Base-by-base conservation (phyloP, 2,888 invertebrate genomes). In the Archips crataeganus region DNA sequence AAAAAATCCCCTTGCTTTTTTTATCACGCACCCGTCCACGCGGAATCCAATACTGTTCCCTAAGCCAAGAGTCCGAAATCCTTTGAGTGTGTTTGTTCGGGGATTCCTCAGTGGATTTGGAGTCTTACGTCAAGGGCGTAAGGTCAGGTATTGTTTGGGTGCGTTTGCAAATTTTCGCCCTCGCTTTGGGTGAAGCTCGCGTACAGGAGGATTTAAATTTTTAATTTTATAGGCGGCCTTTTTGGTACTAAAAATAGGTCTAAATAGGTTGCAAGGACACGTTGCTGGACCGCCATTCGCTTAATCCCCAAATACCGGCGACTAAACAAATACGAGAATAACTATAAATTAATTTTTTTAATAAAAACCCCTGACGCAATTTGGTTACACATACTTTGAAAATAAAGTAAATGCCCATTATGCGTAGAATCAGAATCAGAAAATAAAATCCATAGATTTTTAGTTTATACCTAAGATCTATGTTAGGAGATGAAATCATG, bases 191-290 rank as follows among this genome's bases (percentile, higher is more conserved):
- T 71, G 75, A 76, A 77, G 73, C 76, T 66, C 47, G 65, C 72
- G 75, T 78, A 79, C 77, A 72, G 80, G 77, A 4, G 74, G 78
- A 51, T 77, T 68, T 79, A 76, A 78, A 77, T 79, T 77, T 80
- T 80, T 79, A 76, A 79, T 80, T 80, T 80, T 74, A 79, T 76
- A 75, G 76, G 67, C 36, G 36, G 15, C 65, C 54, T 15, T 68
- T 75, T 76, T 74, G n/a, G 45, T 65, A 47, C 51, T 54, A 61
- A 64, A 74, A 74, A 47, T 32, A 13, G 57, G 72, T 8, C 36
- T 47, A 23, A 63, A 42, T n/a, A 62, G 36, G 62, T 57, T 57
- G 15, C 59, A 13, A 32, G 45, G 3, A 3, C 45, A 45, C 3
- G 11, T 2, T 11, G 34, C 3, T 36, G 36, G 39, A 11, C 15